Conservation (phyloP, 2,113 vertebrate species). For the Mesocricetus auratus region DNA sequence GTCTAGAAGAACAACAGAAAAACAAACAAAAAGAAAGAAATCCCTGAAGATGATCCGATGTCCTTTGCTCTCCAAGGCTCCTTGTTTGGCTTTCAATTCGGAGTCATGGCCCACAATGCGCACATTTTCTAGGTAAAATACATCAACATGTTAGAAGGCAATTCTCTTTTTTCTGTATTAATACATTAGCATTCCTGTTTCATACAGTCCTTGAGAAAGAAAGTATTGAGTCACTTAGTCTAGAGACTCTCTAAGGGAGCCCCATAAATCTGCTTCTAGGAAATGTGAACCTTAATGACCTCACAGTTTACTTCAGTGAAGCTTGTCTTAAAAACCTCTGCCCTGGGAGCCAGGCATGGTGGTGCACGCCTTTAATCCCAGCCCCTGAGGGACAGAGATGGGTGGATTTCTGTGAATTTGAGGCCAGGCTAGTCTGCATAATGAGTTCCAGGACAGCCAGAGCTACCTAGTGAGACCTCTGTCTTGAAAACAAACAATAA, state of each 20-base stretch:
- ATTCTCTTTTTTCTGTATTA: slow-evolving; percentile 19
- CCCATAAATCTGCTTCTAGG: not conserved
- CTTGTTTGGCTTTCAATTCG: not conserved
- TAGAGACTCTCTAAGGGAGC: not conserved
- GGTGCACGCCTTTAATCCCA: not conserved
- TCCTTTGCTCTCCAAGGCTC: not conserved
- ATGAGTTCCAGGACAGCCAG: not conserved
- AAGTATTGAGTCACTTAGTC: not conserved
- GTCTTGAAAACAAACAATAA: not conserved
- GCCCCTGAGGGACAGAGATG: not conserved
- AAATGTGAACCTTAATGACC: not conserved
- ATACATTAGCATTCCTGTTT: not conserved
- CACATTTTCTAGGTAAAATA: not conserved
- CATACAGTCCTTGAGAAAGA: not conserved
- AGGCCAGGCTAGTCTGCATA: not conserved
- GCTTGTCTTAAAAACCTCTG: not conserved
- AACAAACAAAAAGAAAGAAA: not conserved
- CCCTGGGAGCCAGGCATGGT: not conserved
- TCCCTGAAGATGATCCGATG: not conserved
- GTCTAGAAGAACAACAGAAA: no score
- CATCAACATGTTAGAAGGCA: not conserved
- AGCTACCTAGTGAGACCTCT: not conserved
- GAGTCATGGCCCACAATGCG: not conserved
- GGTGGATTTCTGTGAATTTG: not conserved
- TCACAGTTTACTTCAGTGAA: not conserved